Percentiles rank a stretch among this genome's conserved stretches.
Evolutionary conservation across 1,140 invertebrate genomes (phyloP).

Genomic region (Lucilia cuprina): DNA sequence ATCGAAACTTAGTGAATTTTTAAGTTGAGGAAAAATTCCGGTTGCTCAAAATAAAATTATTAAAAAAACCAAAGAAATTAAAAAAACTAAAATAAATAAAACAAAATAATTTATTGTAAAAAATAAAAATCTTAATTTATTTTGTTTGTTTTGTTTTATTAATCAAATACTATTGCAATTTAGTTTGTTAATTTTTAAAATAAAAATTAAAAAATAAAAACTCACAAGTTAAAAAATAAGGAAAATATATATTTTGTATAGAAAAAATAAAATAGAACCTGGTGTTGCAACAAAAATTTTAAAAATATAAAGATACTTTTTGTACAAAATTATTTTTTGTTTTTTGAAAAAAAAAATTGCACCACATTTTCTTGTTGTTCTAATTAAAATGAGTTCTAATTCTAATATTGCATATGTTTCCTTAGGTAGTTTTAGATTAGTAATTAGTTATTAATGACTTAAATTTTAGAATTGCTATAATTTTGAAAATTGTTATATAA

Average conservation of each 20-base stretch:
- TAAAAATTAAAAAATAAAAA: background rate
- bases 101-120: background rate
- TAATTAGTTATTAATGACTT: constrained; percentile 10
- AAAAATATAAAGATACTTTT: background rate
- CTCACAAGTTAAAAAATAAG: background rate
- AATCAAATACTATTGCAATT: constrained; percentile 1
- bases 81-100: background rate
- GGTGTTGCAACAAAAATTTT: background rate
- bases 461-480: background rate
- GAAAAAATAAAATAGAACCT: constrained; percentile 2
- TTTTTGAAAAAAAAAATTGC: background rate
- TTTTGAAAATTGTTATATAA: background rate
- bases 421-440: constrained; percentile 7
- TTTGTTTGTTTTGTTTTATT: background rate
- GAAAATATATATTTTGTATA: background rate
- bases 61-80: background rate
- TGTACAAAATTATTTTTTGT: background rate
- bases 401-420: constrained; percentile 8
- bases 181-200: background rate
- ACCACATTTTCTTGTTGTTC: background rate
- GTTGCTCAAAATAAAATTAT: too few relatives aligned
- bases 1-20: too few relatives aligned
- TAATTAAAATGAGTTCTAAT: background rate
- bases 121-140: constrained; percentile 16
- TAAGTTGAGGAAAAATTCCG: too few relatives aligned